Conservation (phyloP, 2,888 invertebrate species). For the Megamerina dolium region DNA sequence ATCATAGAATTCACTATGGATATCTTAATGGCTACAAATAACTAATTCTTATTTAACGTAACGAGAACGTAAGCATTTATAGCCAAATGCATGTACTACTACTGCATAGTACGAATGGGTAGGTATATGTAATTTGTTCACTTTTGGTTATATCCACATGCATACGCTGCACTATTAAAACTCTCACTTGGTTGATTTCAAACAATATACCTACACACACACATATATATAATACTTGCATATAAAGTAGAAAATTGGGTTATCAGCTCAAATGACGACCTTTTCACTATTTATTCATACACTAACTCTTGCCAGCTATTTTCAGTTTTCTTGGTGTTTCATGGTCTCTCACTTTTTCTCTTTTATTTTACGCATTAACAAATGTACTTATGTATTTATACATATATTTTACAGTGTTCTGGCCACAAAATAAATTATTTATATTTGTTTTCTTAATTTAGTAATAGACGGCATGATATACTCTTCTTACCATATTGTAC, state of each 20-base stretch:
- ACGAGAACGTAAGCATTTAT: too few species aligned
- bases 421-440: conserved; percentile 8
- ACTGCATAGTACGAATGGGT: too few species aligned
- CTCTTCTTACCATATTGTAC: too few species aligned
- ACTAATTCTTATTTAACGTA: too few species aligned
- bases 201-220: not conserved
- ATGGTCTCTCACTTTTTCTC: not conserved
- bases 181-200: too few species aligned
- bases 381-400: not conserved
- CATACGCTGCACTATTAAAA: too few species aligned
- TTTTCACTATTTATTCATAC: not conserved
- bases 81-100: too few species aligned
- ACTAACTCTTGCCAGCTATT: not conserved
- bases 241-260: conserved; percentile 10
- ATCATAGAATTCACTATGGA: too few species aligned
- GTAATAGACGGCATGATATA: too few species aligned
- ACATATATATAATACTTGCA: not conserved
- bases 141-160: too few species aligned
- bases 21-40: too few species aligned
- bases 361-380: not conserved
- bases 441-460: conserved; percentile 6
- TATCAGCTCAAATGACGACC: conserved; percentile 9
- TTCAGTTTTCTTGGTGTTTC: not conserved
- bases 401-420: not conserved
- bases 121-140: too few species aligned